phyloP scores from a whole-genome alignment of 2,888 invertebrate species.

The Lithosia quadra region DNA sequence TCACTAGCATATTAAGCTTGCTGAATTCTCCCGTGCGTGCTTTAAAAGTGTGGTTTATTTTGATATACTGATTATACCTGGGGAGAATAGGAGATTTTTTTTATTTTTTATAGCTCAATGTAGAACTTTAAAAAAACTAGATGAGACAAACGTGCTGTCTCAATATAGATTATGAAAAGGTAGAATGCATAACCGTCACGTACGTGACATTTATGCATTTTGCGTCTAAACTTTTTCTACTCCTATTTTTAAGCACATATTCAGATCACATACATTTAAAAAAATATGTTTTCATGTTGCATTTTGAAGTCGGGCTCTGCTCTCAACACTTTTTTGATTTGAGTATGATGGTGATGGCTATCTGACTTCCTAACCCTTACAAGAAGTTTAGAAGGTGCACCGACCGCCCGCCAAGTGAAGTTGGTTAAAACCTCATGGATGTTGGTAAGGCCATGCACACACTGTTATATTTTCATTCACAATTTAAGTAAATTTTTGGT shows the following conservation, averaged over 20 bases:
- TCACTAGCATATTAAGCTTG: slow-evolving; percentile 65
- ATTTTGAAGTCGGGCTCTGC: too few relatives aligned
- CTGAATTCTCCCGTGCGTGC: slow-evolving; percentile 27
- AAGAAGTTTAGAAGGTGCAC: too few relatives aligned
- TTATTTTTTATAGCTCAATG: background rate
- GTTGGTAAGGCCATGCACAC: too few relatives aligned
- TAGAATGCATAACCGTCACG: background rate
- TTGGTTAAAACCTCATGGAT: too few relatives aligned
- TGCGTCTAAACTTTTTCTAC: background rate
- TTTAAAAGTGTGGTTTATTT: slow-evolving; percentile 7
- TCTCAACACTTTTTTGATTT: too few relatives aligned
- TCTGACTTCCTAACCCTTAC: too few relatives aligned
- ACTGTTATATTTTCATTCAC: too few relatives aligned
- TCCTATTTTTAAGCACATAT: too few relatives aligned
- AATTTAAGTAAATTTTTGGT: background rate
- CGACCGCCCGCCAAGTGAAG: too few relatives aligned
- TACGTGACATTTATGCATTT: slow-evolving; percentile 1
- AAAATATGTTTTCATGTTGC: too few relatives aligned
- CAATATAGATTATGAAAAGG: background rate
- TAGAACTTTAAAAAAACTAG: background rate
- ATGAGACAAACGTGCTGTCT: background rate
- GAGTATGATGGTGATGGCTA: too few relatives aligned
- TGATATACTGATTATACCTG: background rate
- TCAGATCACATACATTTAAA: too few relatives aligned
- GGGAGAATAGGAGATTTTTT: background rate